Percentiles rank a stretch among this genome's conserved stretches.
Conservation (phyloP, 2,113 vertebrate genomes). For the Chaetops frenatus region DNA sequence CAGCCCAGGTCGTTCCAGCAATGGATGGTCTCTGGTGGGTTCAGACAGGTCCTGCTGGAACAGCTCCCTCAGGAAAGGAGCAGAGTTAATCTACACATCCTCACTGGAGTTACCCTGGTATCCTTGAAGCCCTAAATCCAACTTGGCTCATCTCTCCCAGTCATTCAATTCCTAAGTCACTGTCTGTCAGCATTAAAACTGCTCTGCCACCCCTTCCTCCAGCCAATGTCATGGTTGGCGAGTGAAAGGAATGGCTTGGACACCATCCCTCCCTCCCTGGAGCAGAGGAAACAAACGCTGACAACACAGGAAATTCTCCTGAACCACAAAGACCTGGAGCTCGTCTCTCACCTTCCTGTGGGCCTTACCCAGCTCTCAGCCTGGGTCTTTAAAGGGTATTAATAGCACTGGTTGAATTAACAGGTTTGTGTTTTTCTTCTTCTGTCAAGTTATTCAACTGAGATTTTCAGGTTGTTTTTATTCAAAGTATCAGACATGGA, state of each 20-base stretch:
- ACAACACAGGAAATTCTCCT: constrained; percentile 26
- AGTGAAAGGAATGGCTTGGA: neutral
- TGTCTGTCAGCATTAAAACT: neutral
- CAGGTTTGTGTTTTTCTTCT: neutral
- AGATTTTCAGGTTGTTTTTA: neutral
- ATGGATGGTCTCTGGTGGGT: neutral
- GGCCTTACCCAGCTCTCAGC: neutral
- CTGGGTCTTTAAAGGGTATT: neutral
- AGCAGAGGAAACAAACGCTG: neutral
- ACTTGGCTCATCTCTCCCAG: neutral
- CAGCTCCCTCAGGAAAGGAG: neutral
- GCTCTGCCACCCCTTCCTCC: neutral
- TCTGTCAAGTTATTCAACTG: neutral
- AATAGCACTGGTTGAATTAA: neutral
- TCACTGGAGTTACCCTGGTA: neutral
- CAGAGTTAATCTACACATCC: neutral
- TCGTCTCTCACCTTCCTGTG: neutral
- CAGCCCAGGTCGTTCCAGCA: neutral
- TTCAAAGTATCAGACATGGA: neutral
- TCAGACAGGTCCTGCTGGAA: neutral
- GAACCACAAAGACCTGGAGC: neutral
- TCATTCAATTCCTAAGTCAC: neutral
- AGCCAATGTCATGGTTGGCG: rapidly evolving
- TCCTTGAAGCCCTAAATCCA: rapidly evolving
- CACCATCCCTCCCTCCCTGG: neutral